Evolutionary conservation across 2,113 vertebrate genomes (phyloP).

Genomic region (Podarcis muralis): DNA sequence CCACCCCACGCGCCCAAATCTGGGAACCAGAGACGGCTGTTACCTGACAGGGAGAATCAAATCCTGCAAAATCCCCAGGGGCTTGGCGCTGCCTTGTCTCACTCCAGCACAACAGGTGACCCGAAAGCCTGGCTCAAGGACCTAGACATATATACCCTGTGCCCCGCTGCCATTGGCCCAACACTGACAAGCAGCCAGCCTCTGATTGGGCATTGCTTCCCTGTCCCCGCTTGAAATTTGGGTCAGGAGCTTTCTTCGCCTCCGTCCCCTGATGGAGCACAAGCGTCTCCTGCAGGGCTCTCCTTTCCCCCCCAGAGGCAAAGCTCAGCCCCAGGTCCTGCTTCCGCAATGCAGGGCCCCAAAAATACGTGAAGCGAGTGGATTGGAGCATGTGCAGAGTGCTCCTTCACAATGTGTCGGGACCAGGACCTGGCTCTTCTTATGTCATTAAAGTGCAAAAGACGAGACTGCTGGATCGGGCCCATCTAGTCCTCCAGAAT

Average conservation of each 20-base stretch:
- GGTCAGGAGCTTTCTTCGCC: background rate
- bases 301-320: background rate
- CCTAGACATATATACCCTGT: background rate
- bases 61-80: background rate
- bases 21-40: accelerated
- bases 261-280: background rate
- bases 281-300: background rate
- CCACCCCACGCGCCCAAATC: too few species aligned
- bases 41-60: slow-evolving; percentile 23
- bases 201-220: background rate
- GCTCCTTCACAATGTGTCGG: too few species aligned
- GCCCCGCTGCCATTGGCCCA: background rate
- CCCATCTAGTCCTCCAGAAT: too few species aligned
- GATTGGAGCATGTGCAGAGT: background rate
- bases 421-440: background rate
- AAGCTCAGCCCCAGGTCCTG: background rate
- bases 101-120: background rate
- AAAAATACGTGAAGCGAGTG: background rate
- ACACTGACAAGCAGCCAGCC: background rate
- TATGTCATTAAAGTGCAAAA: too few species aligned
- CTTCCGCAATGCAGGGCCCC: too few species aligned
- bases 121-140: background rate
- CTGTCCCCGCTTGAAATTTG: background rate
- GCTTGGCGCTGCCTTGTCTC: background rate
- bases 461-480: too few species aligned